These are phyloP conservation scores for Diadumene lineata DNA, from an alignment of 92 coral and sea anemone genomes.

Conservation along the genomic window DNA sequence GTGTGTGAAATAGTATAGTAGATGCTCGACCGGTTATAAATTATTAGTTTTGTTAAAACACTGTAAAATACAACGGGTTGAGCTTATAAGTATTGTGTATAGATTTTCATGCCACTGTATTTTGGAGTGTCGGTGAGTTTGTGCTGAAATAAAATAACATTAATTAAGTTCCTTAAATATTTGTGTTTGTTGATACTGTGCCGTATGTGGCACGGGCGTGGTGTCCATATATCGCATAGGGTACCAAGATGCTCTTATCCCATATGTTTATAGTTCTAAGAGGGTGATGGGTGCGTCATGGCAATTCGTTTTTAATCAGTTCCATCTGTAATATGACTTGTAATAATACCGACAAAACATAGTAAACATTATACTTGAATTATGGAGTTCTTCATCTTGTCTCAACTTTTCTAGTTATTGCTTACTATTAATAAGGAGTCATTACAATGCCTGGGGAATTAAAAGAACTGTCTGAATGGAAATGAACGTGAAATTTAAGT, in stretches of 20 bases:
- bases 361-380: conserved; percentile 29
- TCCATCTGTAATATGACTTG: conserved; percentile 37
- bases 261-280: conserved; percentile 13
- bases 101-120: conserved; percentile 71
- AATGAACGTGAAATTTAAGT: no score
- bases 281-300: conserved; percentile 35
- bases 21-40: conserved; percentile 20
- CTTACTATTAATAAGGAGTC: no score
- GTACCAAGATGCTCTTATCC: conserved; percentile 8
- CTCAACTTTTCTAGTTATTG: neutral
- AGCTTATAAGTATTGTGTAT: conserved; percentile 69
- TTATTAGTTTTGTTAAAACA: conserved; percentile 52
- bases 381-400: neutral
- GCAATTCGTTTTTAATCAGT: conserved; percentile 33
- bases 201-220: neutral
- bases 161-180: conserved; percentile 34
- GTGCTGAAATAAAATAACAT: conserved; percentile 85
- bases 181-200: conserved; percentile 16
- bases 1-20: conserved; percentile 18
- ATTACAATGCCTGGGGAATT: no score
- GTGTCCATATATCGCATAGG: conserved; percentile 2
- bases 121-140: conserved; percentile 80
- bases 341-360: conserved; percentile 38
- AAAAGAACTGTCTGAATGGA: no score
- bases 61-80: conserved; percentile 89